phyloP scores from a whole-genome alignment of 2,888 invertebrate genomes.

The Neoaliturus tenellus region DNA sequence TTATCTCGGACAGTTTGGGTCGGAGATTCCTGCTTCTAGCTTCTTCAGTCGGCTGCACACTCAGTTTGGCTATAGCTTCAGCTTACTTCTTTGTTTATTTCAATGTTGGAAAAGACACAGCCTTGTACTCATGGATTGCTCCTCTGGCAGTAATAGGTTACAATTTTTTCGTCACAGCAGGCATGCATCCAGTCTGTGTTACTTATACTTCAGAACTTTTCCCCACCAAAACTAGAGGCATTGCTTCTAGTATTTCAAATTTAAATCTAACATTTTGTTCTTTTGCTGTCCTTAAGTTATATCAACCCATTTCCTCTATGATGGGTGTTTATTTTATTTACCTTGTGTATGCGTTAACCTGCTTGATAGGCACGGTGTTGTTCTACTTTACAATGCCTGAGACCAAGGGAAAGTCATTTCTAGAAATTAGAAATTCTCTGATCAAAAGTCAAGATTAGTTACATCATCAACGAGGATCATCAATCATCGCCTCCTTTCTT shows the following conservation, averaged over 20 bases:
- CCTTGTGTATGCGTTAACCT: neutral
- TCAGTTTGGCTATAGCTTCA: neutral
- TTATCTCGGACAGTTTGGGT: conserved; percentile 17
- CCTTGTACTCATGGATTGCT: neutral
- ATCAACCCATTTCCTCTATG: neutral
- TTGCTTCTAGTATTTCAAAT: conserved; percentile 18
- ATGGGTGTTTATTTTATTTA: neutral
- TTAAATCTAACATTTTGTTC: conserved; percentile 2
- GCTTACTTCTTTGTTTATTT: conserved; percentile 15
- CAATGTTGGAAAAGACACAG: neutral
- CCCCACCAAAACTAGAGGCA: conserved; percentile 38
- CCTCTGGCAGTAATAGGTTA: conserved; percentile 1
- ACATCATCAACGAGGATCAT: no score
- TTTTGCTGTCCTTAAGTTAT: conserved; percentile 4
- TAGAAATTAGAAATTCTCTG: conserved; percentile 18
- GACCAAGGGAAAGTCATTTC: conserved; percentile 41
- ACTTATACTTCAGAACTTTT: conserved; percentile 51
- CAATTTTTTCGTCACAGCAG: conserved; percentile 20
- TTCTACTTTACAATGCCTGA: conserved; percentile 45
- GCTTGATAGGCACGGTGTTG: neutral
- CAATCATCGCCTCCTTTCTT: no score
- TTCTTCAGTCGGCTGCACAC: conserved; percentile 6
- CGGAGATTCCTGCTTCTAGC: neutral
- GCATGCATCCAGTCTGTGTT: conserved; percentile 49
- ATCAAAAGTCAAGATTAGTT: neutral